Evolutionary conservation across 2,888 invertebrate genomes (phyloP).

Genomic region (Phorcus lineatus): DNA sequence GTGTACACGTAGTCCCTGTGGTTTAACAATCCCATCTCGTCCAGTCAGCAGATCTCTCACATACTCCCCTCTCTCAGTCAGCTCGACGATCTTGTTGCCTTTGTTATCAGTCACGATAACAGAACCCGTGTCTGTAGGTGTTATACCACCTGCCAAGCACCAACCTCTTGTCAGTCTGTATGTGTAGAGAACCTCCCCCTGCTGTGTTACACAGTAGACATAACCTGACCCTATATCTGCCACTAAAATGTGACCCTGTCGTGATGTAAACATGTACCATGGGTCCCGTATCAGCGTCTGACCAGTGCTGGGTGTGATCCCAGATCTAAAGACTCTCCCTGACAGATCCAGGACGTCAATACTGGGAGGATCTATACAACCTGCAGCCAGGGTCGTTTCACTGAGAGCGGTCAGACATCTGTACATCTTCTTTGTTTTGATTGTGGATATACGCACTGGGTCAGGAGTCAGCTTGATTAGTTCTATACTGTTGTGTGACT

Average conservation of each 20-base stretch:
- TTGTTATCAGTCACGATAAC: too few relatives aligned
- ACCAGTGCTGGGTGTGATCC: not conserved
- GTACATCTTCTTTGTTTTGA: conserved; percentile 6
- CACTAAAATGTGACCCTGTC: not conserved
- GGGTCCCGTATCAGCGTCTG: not conserved
- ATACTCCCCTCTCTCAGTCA: too few relatives aligned
- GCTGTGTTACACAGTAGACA: not conserved
- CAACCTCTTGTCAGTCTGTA: too few relatives aligned
- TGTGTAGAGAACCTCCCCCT: too few relatives aligned
- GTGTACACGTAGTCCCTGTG: too few relatives aligned
- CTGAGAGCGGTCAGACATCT: not conserved
- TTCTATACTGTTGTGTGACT: not conserved
- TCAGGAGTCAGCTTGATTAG: not conserved
- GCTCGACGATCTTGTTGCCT: too few relatives aligned
- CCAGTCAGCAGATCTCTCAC: too few relatives aligned
- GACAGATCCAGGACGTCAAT: not conserved
- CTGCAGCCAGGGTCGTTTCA: not conserved
- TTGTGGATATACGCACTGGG: not conserved
- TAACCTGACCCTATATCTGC: not conserved
- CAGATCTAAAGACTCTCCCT: not conserved
- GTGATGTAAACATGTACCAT: not conserved
- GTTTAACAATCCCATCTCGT: too few relatives aligned
- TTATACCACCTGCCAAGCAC: too few relatives aligned
- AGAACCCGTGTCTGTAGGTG: too few relatives aligned
- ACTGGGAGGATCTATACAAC: not conserved